A percentile compares a stretch with the other conserved stretches of the same genome.
Conservation (phyloP, 2,888 invertebrate genomes). For the Tinea semifulvella region DNA sequence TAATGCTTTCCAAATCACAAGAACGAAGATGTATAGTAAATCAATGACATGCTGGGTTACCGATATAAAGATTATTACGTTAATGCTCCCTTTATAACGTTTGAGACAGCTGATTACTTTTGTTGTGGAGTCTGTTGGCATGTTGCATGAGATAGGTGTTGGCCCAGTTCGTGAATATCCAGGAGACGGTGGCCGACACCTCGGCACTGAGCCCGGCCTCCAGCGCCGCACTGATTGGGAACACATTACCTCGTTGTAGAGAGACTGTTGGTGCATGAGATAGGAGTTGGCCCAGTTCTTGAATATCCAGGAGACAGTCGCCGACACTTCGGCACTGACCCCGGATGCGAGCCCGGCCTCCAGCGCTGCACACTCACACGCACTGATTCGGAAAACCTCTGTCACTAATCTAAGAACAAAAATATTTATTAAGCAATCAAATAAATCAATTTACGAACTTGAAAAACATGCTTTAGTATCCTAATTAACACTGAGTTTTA, state of each 20-base stretch:
- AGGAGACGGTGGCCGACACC: conserved; percentile 77
- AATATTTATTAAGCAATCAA: too few species aligned
- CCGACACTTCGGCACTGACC: conserved; percentile 82
- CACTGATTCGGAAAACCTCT: conserved; percentile 76
- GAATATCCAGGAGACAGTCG: conserved; percentile 81
- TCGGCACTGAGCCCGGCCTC: conserved; percentile 82
- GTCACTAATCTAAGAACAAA: conserved; percentile 70
- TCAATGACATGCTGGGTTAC: not conserved
- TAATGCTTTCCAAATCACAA: too few species aligned
- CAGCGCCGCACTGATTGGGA: conserved; percentile 71
- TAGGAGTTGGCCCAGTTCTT: conserved; percentile 80
- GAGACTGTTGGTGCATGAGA: conserved; percentile 61
- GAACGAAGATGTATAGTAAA: too few species aligned
- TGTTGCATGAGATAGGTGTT: conserved; percentile 74
- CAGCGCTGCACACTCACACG: conserved; percentile 77
- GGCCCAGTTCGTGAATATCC: conserved; percentile 83
- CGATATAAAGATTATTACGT: too few species aligned
- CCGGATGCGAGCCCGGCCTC: conserved; percentile 69
- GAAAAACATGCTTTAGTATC: too few species aligned
- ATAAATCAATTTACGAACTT: too few species aligned
- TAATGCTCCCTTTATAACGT: too few species aligned
- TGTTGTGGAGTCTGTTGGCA: too few species aligned
- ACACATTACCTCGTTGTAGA: conserved; percentile 40
- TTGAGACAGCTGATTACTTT: too few species aligned
- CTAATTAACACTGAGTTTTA: too few species aligned